Evolutionary conservation across 2,113 vertebrate species (phyloP).

Genomic region (Mesitornis unicolor): DNA sequence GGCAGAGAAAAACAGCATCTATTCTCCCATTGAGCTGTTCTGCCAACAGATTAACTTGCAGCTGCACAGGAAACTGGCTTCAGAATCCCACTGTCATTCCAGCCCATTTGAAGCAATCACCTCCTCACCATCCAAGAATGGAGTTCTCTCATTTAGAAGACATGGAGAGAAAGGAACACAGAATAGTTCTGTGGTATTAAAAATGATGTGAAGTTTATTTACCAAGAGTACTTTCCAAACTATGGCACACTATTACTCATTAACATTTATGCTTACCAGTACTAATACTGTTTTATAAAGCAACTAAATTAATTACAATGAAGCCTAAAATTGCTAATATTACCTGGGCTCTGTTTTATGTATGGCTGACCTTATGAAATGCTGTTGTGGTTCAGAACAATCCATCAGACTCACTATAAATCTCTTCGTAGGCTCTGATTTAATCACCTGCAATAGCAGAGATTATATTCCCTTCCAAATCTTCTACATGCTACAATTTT

Average conservation of each 20-base stretch:
- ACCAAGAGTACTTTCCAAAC: background rate
- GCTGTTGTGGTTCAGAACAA: background rate
- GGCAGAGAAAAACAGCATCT: background rate
- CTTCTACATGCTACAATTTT: background rate
- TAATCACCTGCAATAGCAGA: background rate
- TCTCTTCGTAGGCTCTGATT: background rate
- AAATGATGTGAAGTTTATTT: background rate
- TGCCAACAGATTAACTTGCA: background rate
- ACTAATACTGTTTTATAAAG: background rate
- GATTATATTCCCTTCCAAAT: background rate
- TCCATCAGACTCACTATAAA: background rate
- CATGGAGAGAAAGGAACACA: background rate
- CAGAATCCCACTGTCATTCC: background rate
- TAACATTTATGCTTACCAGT: background rate
- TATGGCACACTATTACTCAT: background rate
- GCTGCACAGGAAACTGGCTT: background rate
- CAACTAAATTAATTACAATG: background rate
- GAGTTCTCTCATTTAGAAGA: background rate
- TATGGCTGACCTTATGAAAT: background rate
- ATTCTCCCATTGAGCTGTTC: background rate
- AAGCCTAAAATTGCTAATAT: background rate
- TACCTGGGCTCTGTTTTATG: background rate
- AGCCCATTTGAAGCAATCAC: background rate
- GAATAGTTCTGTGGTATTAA: background rate
- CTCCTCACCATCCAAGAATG: background rate